Evolutionary conservation across 2,888 invertebrate species (phyloP), one percentile per base, ranked within the genome.

Genomic region (Andrena marginata): DNA sequence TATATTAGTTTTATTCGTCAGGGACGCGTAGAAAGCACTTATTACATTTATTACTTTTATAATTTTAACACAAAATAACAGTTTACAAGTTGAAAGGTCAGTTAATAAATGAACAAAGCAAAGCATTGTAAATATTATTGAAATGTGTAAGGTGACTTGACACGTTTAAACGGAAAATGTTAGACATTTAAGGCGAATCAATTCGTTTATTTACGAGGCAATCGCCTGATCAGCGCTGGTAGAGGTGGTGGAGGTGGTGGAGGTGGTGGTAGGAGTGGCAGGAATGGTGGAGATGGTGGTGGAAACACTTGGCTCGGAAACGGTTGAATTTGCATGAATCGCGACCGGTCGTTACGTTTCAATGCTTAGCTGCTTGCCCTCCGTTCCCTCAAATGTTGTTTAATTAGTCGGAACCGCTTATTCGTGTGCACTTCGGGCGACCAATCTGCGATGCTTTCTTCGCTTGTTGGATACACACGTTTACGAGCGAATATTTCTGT

Each of bases 271-370:
- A 33, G 31, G 33, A 56, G 75, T n/a, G 60, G n/a, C 26, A 51
- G 49, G 56, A 35, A 56, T 42, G 48, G 80, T 70, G 59, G 80
- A 62, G 71, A 23, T 48, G 31, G 42, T 35, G 54, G 80, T 74
- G 80, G 81, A 87, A 86, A 82, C 80, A 74, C 82, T 86, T 77
- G 82, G 77, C 77, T 87, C 77, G 80, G 88, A 88, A 88, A 85
- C 87, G 87, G 86, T 89, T 89, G 88, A 85, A 88, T 89, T 89
- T 89, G 80, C 89, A 89, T 89, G 89, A 89, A 89, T 89, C 89
- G 87, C 77, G 68, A 77, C 73, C 88, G 86, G 79, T 89, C 86
- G 88, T 89, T 89, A 85, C 84, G 88, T 89, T 89, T 88, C 89
- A 86, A 86, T 89, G 84, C 83, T 75, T 75, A 71, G 82, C 79